These are phyloP conservation scores for Toxotes lorentzi DNA, from an alignment of 2,797 vertebrate species.

Conservation along the genomic window DNA sequence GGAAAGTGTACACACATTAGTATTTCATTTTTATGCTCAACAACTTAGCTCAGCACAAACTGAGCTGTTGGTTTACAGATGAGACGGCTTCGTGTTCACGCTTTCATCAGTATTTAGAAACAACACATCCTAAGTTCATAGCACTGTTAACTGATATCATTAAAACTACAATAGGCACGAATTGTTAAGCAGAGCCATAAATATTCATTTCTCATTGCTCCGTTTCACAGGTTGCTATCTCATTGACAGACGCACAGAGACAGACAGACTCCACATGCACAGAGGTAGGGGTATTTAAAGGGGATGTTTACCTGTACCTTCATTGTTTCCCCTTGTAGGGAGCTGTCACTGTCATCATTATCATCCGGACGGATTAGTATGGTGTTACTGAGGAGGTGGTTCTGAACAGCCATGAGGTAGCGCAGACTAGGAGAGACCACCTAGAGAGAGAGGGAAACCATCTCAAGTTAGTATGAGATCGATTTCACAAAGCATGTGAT, in stretches of 20 bases:
- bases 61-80: neutral
- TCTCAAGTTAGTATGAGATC: constrained; percentile 8
- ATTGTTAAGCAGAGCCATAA: neutral
- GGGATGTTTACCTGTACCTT: constrained; percentile 99
- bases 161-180: constrained; percentile 16
- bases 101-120: constrained; percentile 28
- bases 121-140: neutral
- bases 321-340: constrained; percentile 99
- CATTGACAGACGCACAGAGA: constrained; percentile 36
- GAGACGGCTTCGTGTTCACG: neutral
- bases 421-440: constrained; percentile 96
- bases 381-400: constrained; percentile 99
- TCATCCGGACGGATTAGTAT: constrained; percentile 97
- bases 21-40: constrained; percentile 6
- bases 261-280: constrained; percentile 43
- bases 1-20: constrained; percentile 7
- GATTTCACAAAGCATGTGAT: constrained; percentile 16
- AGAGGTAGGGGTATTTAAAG: constrained; percentile 90
- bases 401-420: constrained; percentile 99
- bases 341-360: constrained; percentile 98
- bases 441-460: constrained; percentile 77
- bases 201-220: constrained; percentile 24
- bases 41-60: constrained; percentile 6
- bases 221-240: constrained; percentile 3
- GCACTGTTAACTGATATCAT: constrained; percentile 8